phyloP scores from a whole-genome alignment of 2,888 invertebrate genomes.

The Flexamia atlantica region DNA sequence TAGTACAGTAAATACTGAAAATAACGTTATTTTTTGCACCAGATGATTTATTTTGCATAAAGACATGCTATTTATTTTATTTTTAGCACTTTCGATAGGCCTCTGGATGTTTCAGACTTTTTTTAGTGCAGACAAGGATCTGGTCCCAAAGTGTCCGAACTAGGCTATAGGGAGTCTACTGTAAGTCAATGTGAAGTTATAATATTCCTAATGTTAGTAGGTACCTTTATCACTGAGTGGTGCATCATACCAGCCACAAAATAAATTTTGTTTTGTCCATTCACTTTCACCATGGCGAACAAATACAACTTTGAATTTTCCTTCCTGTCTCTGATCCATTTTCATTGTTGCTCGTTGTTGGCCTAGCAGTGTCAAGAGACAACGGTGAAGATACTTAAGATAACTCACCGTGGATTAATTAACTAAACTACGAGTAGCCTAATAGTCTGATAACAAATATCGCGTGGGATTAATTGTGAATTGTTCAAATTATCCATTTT shows the following conservation, averaged over 20 bases:
- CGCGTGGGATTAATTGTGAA: background rate
- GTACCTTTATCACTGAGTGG: constrained; percentile 79
- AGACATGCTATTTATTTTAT: constrained; percentile 10
- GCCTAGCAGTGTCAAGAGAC: too few species aligned
- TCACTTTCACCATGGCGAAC: constrained; percentile 82
- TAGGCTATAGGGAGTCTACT: too few species aligned
- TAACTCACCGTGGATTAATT: background rate
- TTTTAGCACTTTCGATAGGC: too few species aligned
- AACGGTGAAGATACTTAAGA: too few species aligned
- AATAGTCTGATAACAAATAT: constrained; percentile 5
- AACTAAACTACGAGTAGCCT: background rate
- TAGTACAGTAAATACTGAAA: too few species aligned
- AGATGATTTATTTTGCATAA: too few species aligned
- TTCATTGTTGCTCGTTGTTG: background rate
- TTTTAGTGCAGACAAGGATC: too few species aligned
- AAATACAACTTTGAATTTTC: constrained; percentile 77
- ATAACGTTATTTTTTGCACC: too few species aligned
- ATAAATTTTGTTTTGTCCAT: constrained; percentile 81
- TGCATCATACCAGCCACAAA: constrained; percentile 82
- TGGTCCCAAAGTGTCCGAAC: too few species aligned
- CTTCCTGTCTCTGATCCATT: constrained; percentile 69
- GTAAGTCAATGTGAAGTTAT: too few species aligned
- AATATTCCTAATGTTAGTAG: too few species aligned
- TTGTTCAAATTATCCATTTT: background rate
- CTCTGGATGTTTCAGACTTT: too few species aligned